Conservation (phyloP, 1,140 invertebrate species). For the Neodiprion pinetum region DNA sequence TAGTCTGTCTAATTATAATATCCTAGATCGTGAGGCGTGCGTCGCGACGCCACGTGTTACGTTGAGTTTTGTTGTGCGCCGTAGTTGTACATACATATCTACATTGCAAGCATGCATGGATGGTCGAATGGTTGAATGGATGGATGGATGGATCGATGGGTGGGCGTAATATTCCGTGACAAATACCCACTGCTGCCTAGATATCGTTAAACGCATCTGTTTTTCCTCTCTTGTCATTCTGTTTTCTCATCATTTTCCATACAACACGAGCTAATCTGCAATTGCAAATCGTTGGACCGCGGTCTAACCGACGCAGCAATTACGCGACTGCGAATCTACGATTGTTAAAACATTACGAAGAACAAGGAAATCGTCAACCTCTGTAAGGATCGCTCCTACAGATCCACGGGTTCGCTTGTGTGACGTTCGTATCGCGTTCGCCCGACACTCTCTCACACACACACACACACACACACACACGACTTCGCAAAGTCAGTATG, state of each 20-base stretch:
- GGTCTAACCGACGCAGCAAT: conserved; percentile 22
- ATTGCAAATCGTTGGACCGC: conserved; percentile 18
- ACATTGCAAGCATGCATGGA: too few species aligned
- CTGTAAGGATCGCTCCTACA: background rate
- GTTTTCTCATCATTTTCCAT: background rate
- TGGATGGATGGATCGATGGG: too few species aligned
- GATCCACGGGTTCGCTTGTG: background rate
- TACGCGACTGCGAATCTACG: background rate
- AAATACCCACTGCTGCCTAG: conserved; percentile 25
- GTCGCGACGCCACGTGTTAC: too few species aligned
- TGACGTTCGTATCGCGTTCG: background rate
- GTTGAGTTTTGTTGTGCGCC: too few species aligned
- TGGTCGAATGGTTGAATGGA: too few species aligned
- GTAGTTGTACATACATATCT: too few species aligned
- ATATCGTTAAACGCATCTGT: conserved; percentile 1
- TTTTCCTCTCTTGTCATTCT: background rate
- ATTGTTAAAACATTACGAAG: background rate
- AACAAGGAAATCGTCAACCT: background rate
- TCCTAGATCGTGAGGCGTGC: too few species aligned
- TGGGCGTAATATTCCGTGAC: conserved; percentile 8
- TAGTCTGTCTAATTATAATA: too few species aligned
- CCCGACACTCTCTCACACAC: background rate
- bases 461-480: background rate
- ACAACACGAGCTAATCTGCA: background rate
- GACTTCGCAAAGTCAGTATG: background rate